Percentiles rank a stretch among this genome's conserved stretches.
Conservation (phyloP, 2,113 vertebrate species). For the Maylandia zebra region DNA sequence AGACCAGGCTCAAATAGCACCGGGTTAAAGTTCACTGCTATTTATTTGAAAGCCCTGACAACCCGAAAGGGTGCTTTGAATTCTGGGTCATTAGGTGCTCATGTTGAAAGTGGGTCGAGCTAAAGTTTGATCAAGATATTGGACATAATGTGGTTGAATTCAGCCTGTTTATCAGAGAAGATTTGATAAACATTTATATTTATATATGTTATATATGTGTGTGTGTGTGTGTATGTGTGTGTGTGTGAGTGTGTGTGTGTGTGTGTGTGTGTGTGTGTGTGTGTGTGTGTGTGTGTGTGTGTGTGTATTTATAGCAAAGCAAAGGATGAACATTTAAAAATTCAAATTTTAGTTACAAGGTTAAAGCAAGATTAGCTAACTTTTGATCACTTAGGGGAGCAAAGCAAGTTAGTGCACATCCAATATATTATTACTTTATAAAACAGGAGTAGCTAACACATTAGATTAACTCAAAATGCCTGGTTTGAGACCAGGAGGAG, state of each 20-base stretch:
- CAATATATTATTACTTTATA: background rate
- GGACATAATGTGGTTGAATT: background rate
- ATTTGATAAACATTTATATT: background rate
- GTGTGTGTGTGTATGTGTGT: too few species aligned
- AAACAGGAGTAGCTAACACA: background rate
- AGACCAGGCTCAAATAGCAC: background rate
- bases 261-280: accelerated
- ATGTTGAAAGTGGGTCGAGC: background rate
- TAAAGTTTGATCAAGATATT: background rate
- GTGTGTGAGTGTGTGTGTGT: background rate
- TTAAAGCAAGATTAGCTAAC: background rate
- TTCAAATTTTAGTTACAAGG: background rate
- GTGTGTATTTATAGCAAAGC: accelerated
- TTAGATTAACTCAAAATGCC: background rate
- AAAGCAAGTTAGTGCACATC: background rate
- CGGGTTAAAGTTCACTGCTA: background rate
- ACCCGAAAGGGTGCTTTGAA: background rate
- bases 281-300: background rate
- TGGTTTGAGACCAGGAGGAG: background rate
- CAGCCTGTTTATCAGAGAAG: background rate
- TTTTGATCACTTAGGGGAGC: background rate
- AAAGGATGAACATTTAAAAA: background rate
- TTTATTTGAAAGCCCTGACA: background rate
- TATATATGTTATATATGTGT: accelerated
- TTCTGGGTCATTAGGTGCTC: background rate